Base-by-base conservation (phyloP, 2,797 vertebrate species). In the Bradypus variegatus region DNA sequence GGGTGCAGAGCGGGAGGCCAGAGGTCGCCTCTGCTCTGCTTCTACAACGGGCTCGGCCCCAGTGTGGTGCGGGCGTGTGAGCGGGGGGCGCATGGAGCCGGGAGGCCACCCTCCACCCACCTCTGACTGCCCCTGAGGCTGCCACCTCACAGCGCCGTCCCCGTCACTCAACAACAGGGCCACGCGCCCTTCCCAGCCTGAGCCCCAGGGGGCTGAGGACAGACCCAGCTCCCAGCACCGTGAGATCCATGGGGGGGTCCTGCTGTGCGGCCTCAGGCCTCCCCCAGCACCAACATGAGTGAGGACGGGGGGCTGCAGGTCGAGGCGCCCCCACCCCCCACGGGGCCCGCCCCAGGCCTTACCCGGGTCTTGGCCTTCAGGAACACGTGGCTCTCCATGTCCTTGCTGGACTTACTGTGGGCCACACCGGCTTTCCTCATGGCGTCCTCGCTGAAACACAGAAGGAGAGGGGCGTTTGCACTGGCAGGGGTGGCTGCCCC, bases 321-420 rank as follows among this genome's bases (percentile, higher is more conserved):
- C 62, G 48, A 89, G 53, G 45, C 16, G 65, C 16, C 23, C 27
- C 50, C 1, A 1, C 12, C 33, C 65, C 50, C 9, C 18, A 19
- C 10, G 33, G 73, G 4, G 5, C 25, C 38, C 27, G 50, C 88
- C 53, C 85, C 0, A 70, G 76, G 41, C 60, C 98, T 98, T 96
- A 99, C 99, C 97, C 99, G 98, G 73, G 98, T 98, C 95, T 99
- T 99, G 94, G 99, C 99, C 96, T 99, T 99, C 96, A 98, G 96
- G 86, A 99, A 99, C 41, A 99, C 98, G 50, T 99, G 99, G 96
- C 98, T 99, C 95, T 99, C 99, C 99, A 99, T 99, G 81, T 99
- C 99, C 60, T 97, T 99, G 97, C 99, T 99, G 85, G 99, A 98
- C 96, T 99, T 99, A 95, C 96, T 98, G 96, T 98, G 98, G n/a